Conservation (phyloP, 2,797 vertebrate species). For the Xyrichtys novacula region DNA sequence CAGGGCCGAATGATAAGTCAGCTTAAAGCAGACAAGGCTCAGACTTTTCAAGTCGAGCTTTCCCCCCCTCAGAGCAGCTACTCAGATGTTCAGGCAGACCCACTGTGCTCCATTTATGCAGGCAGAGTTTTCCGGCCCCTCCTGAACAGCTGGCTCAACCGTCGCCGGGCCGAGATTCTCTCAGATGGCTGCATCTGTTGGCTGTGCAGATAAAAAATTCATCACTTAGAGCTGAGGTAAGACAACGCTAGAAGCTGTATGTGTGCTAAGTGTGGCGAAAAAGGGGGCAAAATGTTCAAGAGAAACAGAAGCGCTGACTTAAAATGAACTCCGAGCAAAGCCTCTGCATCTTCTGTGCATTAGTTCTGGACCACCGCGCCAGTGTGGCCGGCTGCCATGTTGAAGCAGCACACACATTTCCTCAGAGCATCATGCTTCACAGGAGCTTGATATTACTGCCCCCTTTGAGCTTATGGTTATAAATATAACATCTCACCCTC, state of each 20-base stretch:
- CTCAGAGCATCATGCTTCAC: constrained; percentile 37
- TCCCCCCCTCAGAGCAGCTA: constrained; percentile 10
- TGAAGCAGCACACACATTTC: constrained; percentile 34
- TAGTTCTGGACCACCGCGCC: constrained; percentile 46
- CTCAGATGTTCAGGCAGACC: constrained; percentile 12
- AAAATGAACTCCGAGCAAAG: constrained; percentile 39
- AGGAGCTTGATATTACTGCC: constrained; percentile 21
- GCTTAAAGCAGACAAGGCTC: constrained; percentile 18
- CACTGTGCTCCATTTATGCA: constrained; percentile 22
- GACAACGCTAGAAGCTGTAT: constrained; percentile 7
- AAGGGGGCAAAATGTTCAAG: constrained; percentile 38
- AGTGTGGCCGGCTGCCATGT: constrained; percentile 45
- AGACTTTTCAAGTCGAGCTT: constrained; percentile 1
- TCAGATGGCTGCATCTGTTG: constrained; percentile 64
- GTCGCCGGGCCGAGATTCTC: constrained; percentile 42
- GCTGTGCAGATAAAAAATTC: constrained; percentile 63
- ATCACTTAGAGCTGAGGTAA: constrained; percentile 31
- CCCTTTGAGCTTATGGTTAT: constrained; percentile 7
- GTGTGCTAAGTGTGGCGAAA: constrained; percentile 11
- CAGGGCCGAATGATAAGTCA: constrained; percentile 8
- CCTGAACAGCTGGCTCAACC: constrained; percentile 73
- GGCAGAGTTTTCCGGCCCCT: constrained; percentile 58
- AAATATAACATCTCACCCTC: constrained; percentile 61
- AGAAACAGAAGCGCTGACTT: constrained; percentile 49
- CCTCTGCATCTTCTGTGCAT: constrained; percentile 44